These are phyloP conservation scores for Riptortus pedestris DNA, from an alignment of 1,140 invertebrate species.

Conservation along the genomic window DNA sequence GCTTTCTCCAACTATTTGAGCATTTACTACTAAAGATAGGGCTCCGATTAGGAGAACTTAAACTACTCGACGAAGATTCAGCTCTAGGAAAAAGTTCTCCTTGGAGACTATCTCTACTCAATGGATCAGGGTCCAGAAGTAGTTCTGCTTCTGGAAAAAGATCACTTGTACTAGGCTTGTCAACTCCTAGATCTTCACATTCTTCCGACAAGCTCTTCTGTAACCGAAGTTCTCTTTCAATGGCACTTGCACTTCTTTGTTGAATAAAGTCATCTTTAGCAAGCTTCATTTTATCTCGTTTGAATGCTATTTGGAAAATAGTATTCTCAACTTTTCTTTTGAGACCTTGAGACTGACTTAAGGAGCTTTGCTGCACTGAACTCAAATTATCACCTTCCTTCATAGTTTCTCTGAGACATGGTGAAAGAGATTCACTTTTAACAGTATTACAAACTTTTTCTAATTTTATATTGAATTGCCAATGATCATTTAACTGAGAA, in stretches of 20 bases:
- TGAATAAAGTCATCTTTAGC: conserved; percentile 27
- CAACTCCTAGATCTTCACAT: conserved; percentile 63
- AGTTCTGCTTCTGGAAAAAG: conserved; percentile 64
- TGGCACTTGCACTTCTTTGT: conserved; percentile 33
- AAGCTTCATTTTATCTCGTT: conserved; percentile 25
- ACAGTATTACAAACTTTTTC: background rate
- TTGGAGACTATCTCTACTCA: conserved; percentile 32
- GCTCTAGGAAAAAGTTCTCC: conserved; percentile 24
- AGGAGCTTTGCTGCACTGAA: background rate
- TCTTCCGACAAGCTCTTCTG: conserved; percentile 65
- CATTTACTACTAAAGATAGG: conserved; percentile 18
- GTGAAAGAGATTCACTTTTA: background rate
- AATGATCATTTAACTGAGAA: conserved; percentile 8
- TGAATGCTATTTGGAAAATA: conserved; percentile 30
- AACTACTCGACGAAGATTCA: conserved; percentile 28
- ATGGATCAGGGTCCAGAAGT: conserved; percentile 49
- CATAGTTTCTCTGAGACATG: background rate
- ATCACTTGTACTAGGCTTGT: conserved; percentile 63
- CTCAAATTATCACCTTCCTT: background rate
- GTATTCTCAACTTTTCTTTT: conserved; percentile 28
- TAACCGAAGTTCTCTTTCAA: conserved; percentile 46
- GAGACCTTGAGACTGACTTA: background rate
- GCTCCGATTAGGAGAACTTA: conserved; percentile 22
- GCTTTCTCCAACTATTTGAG: conserved; percentile 20
- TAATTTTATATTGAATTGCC: conserved; percentile 18